Percentiles rank a stretch among this genome's conserved stretches.
Evolutionary conservation across 2,797 vertebrate genomes (phyloP).

Genomic region (Hirundo rustica): DNA sequence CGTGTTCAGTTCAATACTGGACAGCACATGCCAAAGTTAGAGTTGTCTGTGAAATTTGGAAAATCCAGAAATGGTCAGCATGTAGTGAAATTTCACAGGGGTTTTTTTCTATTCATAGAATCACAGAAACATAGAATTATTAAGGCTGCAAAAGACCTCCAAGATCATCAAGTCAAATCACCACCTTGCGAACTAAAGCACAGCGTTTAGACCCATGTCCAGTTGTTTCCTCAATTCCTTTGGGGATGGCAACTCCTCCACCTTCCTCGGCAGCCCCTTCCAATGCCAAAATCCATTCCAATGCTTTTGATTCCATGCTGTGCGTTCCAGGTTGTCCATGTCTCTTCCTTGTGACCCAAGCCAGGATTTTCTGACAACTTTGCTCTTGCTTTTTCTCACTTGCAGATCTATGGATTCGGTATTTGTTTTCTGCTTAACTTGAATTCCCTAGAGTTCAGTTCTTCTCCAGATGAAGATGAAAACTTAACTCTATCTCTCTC

Average conservation of each 20-base stretch:
- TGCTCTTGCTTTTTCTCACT: not conserved
- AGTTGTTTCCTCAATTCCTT: not conserved
- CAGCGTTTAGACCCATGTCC: no score
- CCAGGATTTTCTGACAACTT: not conserved
- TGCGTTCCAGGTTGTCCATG: not conserved
- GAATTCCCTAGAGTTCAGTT: not conserved
- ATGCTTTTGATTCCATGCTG: not conserved
- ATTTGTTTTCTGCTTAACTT: not conserved
- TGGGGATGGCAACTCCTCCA: no score
- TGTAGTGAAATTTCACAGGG: not conserved
- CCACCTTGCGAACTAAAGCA: no score
- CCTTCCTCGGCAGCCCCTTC: not conserved
- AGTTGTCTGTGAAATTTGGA: not conserved
- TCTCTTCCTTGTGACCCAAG: not conserved
- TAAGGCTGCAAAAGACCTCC: not conserved
- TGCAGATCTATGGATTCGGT: not conserved
- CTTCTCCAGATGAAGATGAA: not conserved
- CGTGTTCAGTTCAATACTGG: not conserved
- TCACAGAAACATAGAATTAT: not conserved
- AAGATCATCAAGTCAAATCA: not conserved
- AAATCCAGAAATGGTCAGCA: not conserved
- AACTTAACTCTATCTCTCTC: not conserved
- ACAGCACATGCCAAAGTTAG: not conserved
- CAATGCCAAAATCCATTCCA: not conserved
- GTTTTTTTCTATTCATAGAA: not conserved